A percentile compares a stretch with the other conserved stretches of the same genome.
These are phyloP conservation scores for Nerophis lumbriciformis DNA, from an alignment of 2,113 vertebrate genomes.

Conservation along the genomic window DNA sequence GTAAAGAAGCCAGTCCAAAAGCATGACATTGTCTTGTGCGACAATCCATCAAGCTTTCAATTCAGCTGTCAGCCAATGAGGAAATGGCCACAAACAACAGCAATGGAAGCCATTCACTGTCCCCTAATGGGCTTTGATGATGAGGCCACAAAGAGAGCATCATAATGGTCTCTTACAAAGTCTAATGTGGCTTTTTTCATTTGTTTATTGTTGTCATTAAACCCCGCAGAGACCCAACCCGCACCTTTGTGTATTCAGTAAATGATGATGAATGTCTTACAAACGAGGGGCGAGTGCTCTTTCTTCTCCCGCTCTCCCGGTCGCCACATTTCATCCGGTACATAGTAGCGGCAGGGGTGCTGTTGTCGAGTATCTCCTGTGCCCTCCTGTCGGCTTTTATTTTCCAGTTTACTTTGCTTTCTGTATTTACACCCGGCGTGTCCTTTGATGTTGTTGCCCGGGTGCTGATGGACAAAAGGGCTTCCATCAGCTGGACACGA, in stretches of 20 bases:
- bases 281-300: constrained; percentile 15
- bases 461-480: constrained; percentile 76
- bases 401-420: constrained; percentile 65
- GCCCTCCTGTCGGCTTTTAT: constrained; percentile 70
- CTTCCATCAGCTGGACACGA: constrained; percentile 76
- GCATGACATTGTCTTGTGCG: constrained; percentile 57
- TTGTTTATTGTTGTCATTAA: constrained; percentile 60
- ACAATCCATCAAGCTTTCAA: constrained; percentile 59
- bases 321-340: constrained; percentile 15
- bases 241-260: constrained; percentile 54
- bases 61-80: constrained; percentile 62
- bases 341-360: constrained; percentile 45
- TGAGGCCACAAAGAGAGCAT: constrained; percentile 51
- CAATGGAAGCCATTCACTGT: constrained; percentile 52
- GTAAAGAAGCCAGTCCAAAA: constrained; percentile 53
- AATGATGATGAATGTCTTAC: constrained; percentile 52
- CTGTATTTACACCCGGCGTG: constrained; percentile 65
- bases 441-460: constrained; percentile 91
- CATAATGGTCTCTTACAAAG: constrained; percentile 56
- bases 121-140: constrained; percentile 66
- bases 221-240: constrained; percentile 37
- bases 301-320: constrained; percentile 4
- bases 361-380: constrained; percentile 75
- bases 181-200: constrained; percentile 47
- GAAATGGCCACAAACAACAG: constrained; percentile 49